Conservation (phyloP, 2,797 vertebrate species). For the Enteromius paludinosus region DNA sequence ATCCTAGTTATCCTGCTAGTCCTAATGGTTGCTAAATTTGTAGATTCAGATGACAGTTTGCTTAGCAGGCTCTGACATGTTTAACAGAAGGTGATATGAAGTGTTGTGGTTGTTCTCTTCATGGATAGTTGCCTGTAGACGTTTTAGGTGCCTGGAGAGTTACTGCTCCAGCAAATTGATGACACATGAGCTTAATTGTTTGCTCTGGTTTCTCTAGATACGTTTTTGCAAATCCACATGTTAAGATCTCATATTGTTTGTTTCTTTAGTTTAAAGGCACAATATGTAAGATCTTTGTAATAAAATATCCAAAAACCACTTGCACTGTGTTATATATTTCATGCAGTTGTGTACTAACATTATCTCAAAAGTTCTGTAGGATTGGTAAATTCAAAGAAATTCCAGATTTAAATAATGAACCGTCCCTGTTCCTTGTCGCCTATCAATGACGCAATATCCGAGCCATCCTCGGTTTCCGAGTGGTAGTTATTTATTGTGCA, state of each 20-base stretch:
- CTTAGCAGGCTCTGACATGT: constrained; percentile 28
- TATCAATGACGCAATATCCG: too few species aligned
- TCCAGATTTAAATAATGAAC: too few species aligned
- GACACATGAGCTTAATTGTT: constrained; percentile 28
- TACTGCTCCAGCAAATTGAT: constrained; percentile 23
- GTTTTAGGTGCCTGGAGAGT: constrained; percentile 7
- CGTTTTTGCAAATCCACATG: constrained; percentile 15
- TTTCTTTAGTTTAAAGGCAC: not conserved
- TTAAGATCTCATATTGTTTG: not conserved
- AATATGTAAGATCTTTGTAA: too few species aligned
- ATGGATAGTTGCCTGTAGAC: not conserved
- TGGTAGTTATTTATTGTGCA: too few species aligned
- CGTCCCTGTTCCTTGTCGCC: too few species aligned
- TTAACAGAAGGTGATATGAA: constrained; percentile 42
- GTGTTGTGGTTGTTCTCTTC: constrained; percentile 17
- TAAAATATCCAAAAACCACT: too few species aligned
- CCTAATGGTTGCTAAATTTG: constrained; percentile 17
- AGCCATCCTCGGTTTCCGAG: too few species aligned
- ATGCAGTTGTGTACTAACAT: too few species aligned
- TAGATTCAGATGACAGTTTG: constrained; percentile 52
- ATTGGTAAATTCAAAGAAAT: too few species aligned
- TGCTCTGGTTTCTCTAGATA: constrained; percentile 25
- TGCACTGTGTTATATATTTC: too few species aligned
- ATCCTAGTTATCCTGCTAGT: constrained; percentile 47
- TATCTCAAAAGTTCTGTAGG: too few species aligned